Conservation (phyloP, 2,888 invertebrate genomes). For the Physocephala rufipes region DNA sequence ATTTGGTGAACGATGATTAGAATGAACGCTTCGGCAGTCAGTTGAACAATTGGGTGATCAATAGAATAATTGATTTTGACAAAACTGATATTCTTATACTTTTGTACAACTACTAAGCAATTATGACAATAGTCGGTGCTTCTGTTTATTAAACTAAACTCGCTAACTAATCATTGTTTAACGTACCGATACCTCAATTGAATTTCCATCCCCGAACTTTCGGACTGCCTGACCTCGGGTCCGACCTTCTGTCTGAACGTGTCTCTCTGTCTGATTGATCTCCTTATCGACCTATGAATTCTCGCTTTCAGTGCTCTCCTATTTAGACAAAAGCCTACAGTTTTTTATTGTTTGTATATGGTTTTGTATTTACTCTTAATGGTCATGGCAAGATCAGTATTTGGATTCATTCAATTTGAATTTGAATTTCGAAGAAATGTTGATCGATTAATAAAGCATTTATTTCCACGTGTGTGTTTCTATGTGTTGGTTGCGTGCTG, state of each 20-base stretch:
- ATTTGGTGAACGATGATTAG: background rate
- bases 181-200: no score
- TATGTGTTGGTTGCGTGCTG: background rate
- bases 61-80: background rate
- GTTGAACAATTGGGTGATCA: background rate
- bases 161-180: no score
- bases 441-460: background rate
- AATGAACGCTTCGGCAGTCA: background rate
- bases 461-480: background rate
- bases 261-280: background rate
- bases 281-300: background rate
- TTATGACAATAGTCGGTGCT: background rate
- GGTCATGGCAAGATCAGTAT: conserved; percentile 16
- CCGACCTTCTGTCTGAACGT: background rate
- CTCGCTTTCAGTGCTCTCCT: background rate
- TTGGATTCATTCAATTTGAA: conserved; percentile 15
- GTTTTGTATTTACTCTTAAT: no score
- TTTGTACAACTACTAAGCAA: background rate
- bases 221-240: background rate
- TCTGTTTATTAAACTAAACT: background rate
- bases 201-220: background rate
- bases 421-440: conserved; percentile 26
- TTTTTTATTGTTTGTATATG: background rate
- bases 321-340: no score
- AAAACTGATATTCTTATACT: background rate